Base-by-base conservation (phyloP, 2,797 vertebrate genomes). In the Austrolebias charrua region DNA sequence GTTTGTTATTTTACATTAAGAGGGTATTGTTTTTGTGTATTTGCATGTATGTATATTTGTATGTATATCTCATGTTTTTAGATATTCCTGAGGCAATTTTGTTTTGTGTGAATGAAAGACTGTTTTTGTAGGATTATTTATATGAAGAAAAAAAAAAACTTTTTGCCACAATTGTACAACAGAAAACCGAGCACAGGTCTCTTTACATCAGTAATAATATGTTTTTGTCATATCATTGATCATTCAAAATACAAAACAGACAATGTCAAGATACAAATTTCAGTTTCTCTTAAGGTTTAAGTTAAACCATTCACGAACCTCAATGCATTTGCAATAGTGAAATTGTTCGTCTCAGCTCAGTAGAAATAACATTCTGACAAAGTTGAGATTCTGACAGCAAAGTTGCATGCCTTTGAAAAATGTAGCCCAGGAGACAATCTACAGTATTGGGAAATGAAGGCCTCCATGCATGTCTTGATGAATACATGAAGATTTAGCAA, bases 61-160 rank as follows among this genome's bases (percentile, higher is more conserved):
- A 88, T 91, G 91, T 93, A 89, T 88, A 78, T 81, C 72, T 68
- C 89, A 83, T 83, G 73, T 76, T 92, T 86, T 72, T 90, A 90
- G 87, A 73, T 77, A 88, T 83, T 79, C 82, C 73, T 85, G 80
- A 86, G 84, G 86, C 74, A 78, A 11, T 40, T 83, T 76, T 76
- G 82, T 85, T 84, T 81, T 90, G 89, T 85, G 79, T 87, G 89
- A 81, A 60, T 66, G 71, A 73, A 61, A 87, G 71, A 81, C 59
- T 40, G 89, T 86, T 92, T 91, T 91, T 88, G 57, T 85, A 88
- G 76, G 78, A 86, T 91, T 94, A 94, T 94, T 94, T 94, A 94
- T 93, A 92, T 82, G 64, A 13, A 9, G 31, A 6, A 87, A 48
- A 86, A 86, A 76, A 44, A 78, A 59, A 69, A 88, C 74, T 78